Evolutionary conservation across 2,113 vertebrate genomes (phyloP), one percentile per base, ranked within the genome.

Genomic region (Redunca redunca): DNA sequence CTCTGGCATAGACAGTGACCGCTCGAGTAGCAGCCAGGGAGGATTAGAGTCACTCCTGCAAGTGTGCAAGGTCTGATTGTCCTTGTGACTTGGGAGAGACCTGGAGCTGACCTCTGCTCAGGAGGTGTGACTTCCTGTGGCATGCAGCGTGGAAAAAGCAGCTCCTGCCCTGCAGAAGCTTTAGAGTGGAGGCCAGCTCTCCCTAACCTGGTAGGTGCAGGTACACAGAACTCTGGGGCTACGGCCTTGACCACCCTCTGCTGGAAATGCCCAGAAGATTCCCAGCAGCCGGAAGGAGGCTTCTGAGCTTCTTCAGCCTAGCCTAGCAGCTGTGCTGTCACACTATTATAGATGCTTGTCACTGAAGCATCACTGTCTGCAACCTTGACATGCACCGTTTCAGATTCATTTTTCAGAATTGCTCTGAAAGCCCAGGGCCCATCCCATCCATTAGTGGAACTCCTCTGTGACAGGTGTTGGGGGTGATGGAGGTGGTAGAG

Each of bases 401-500:
- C 88, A 77, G 78, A 91, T 94, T 97, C 95, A 95, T 94, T 98
- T 98, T 98, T 95, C 80, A 96, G 90, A 97, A 97, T 96, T 97
- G 48, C 94, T 97, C 82, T 95, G 96, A 97, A 97, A 97, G 97
- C 93, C 88, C 64, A 90, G 40, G 94, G 94, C 50, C 88, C 36
- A 1, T 94, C 88, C 96, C 89, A 93, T 95, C 95, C 91, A 97
- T 97, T 97, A 97, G 78, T 53, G n/a, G 78, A 82, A 81, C 55
- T 88, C 48, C 91, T 96, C 78, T 83, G 50, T 96, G 97, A 95
- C 92, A 94, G 91, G 67, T 89, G 52, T 57, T 23, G 4, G 77
- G 50, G 77, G n/a, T 83, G 93, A 87, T 53, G 57, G 77, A 91
- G 77, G 67, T 82, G 57, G 52, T 15, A 8, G 77, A 91, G 60